Conservation (phyloP, 2,797 vertebrate genomes). For the Petrocephalus sullivani region DNA sequence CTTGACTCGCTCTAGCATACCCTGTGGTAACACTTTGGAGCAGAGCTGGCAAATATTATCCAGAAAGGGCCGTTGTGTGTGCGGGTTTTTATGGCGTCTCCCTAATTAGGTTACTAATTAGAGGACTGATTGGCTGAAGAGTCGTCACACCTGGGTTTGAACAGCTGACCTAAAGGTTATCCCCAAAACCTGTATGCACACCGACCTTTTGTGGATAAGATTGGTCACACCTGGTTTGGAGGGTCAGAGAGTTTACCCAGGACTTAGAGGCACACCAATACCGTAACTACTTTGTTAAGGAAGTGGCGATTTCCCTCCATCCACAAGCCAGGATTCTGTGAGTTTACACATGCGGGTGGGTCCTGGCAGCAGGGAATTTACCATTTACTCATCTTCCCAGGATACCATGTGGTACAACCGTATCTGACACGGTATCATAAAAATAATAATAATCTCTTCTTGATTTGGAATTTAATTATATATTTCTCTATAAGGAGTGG, state of each 20-base stretch:
- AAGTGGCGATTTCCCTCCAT: background rate
- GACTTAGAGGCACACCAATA: background rate
- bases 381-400: background rate
- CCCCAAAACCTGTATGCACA: too few species aligned
- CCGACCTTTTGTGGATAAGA: too few species aligned
- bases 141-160: too few species aligned
- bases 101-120: too few species aligned
- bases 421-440: background rate
- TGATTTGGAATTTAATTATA: background rate
- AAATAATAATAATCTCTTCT: background rate
- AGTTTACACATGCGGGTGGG: background rate
- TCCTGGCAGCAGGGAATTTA: background rate
- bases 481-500: background rate
- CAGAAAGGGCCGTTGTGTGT: too few species aligned
- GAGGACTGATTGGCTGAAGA: too few species aligned
- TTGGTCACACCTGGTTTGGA: background rate
- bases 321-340: background rate
- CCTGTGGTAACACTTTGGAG: background rate
- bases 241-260: background rate
- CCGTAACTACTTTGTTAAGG: background rate
- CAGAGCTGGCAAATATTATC: too few species aligned
- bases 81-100: too few species aligned
- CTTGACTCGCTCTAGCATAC: background rate
- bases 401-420: background rate
- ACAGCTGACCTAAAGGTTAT: too few species aligned